Percentiles rank a stretch among this genome's conserved stretches.
Conservation (phyloP, 2,797 vertebrate genomes). For the Periophthalmus magnuspinnatus region DNA sequence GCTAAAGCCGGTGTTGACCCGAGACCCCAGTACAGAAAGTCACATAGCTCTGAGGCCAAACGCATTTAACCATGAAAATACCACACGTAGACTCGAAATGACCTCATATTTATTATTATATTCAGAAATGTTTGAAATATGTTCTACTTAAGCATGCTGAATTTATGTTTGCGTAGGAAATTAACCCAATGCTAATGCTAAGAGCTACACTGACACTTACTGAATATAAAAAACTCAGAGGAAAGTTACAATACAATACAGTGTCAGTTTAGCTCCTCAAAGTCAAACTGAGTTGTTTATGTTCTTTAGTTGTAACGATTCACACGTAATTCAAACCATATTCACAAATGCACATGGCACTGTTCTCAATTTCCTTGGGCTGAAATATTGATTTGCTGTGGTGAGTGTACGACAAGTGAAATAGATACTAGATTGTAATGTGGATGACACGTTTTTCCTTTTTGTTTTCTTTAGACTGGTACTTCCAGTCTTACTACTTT, state of each 20-base stretch:
- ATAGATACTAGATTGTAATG: no score
- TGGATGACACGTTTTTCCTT: no score
- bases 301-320: background rate
- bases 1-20: slow-evolving; percentile 45
- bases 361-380: background rate
- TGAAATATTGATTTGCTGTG: no score
- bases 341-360: background rate
- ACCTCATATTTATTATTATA: background rate
- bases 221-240: background rate
- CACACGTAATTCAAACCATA: background rate
- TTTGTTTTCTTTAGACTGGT: no score
- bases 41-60: slow-evolving; percentile 37
- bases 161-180: background rate
- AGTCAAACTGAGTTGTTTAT: background rate
- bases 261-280: background rate
- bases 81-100: background rate
- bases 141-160: background rate
- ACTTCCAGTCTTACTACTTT: no score
- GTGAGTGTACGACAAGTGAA: no score
- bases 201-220: background rate
- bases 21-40: background rate
- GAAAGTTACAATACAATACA: background rate
- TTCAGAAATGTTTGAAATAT: background rate
- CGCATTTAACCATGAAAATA: background rate
- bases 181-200: background rate